These are phyloP conservation scores for Parus major DNA, from an alignment of 2,113 vertebrate genomes.

Conservation along the genomic window DNA sequence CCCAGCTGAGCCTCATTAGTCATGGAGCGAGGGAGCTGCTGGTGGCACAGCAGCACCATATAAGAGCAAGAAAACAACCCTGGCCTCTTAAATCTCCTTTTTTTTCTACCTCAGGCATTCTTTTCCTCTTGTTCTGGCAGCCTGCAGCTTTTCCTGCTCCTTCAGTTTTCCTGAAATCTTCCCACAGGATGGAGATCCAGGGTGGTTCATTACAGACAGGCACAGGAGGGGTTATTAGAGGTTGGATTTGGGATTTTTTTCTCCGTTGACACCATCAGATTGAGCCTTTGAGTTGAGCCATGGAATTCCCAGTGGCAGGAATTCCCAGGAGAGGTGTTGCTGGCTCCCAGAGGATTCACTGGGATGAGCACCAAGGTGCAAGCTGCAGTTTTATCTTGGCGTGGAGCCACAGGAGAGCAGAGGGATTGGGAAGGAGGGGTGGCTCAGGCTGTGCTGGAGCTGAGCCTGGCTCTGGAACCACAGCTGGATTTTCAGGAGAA, in stretches of 20 bases:
- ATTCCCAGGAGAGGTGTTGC: background rate
- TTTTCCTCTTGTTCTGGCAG: background rate
- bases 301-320: background rate
- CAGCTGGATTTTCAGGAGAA: background rate
- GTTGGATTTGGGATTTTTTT: background rate
- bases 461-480: background rate
- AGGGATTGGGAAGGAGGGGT: background rate
- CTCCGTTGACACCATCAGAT: background rate
- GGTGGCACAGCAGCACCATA: conserved; percentile 45
- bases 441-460: background rate
- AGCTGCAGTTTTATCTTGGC: background rate
- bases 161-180: rapidly evolving
- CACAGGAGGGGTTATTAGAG: background rate
- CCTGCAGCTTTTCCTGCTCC: background rate
- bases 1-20: conserved; percentile 29
- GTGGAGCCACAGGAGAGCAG: background rate
- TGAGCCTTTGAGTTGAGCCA: background rate
- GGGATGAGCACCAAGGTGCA: background rate
- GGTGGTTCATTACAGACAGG: background rate
- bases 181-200: background rate
- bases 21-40: conserved; percentile 12
- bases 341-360: background rate
- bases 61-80: conserved; percentile 38
- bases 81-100: background rate
- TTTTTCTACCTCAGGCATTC: background rate